Base-by-base conservation (phyloP, 2,113 vertebrate species). In the Lates calcarifer region DNA sequence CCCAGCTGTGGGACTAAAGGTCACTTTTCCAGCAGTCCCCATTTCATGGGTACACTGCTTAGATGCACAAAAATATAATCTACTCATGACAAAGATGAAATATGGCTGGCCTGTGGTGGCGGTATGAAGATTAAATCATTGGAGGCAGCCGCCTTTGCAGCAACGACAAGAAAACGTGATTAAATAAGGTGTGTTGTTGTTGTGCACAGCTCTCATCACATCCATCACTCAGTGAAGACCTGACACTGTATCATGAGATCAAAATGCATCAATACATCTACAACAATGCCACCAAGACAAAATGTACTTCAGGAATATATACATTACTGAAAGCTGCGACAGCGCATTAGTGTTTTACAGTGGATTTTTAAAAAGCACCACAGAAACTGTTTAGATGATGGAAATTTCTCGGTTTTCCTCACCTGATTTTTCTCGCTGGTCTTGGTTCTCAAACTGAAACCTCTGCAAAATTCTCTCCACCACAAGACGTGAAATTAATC, bases 81-180 rank as follows among this genome's bases (percentile, higher is more conserved):
- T 6, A 39, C 69, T 64, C 29, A 37, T 60, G 75, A 77, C 83
- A 77, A 3, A 13, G 20, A 79, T 82, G 78, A 90, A 83, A 75
- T 76, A 89, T 73, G 29, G 73, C 61, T 57, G 62, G 31, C 72
- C 69, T 72, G 79, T 55, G 70, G 61, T 87, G 64, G 47, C 33
- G 65, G 61, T 53, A 53, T 43, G 6, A 80, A 62, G 60, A 81
- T 86, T 79, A 81, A 87, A 87, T 83, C 72, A 87, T 81, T 41
- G 17, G 45, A 76, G 63, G 76, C 67, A 61, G 51, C 35, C n/a
- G 24, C 15, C 72, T 71, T 57, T 56, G 77, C 39, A 57, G 80
- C 66, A 67, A n/a, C 35, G 62, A 69, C 20, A 55, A 75, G 39
- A 69, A 61, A 57, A 78, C 56, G 56, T 9, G 9, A 69, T 61